These are phyloP conservation scores for Calonectris borealis DNA, from an alignment of 2,113 vertebrate species.

Conservation along the genomic window DNA sequence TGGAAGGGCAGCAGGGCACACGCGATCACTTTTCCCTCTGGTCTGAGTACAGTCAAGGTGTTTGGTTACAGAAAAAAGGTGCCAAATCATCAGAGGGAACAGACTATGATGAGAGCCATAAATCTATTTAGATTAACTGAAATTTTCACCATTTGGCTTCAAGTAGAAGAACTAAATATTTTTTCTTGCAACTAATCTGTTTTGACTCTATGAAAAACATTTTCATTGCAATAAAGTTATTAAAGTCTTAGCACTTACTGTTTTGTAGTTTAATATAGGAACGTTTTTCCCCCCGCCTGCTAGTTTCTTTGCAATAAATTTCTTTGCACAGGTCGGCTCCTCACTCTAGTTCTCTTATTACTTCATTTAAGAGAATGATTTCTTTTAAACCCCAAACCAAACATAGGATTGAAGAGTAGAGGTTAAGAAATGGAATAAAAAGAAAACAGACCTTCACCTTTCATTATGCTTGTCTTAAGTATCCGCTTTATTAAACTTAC, in stretches of 20 bases:
- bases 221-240: constrained; percentile 63
- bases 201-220: constrained; percentile 63
- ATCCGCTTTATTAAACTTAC: constrained; percentile 42
- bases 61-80: constrained; percentile 14
- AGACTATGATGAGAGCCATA: constrained; percentile 32
- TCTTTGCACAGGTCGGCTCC: constrained; percentile 1
- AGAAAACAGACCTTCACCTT: constrained; percentile 61
- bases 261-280: constrained; percentile 43
- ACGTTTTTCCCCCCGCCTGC: constrained; percentile 2
- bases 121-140: constrained; percentile 56
- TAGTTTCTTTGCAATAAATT: constrained; percentile 47
- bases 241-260: constrained; percentile 71
- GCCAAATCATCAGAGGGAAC: constrained; percentile 17
- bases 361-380: constrained; percentile 61
- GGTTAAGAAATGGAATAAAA: constrained; percentile 62
- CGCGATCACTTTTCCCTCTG: accelerated
- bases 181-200: constrained; percentile 59
- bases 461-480: constrained; percentile 50
- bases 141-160: constrained; percentile 49
- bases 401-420: constrained; percentile 20
- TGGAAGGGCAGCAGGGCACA: neutral
- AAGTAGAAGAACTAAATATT: constrained; percentile 48
- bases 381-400: constrained; percentile 62
- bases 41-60: neutral
- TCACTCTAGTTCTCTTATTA: constrained; percentile 53